Evolutionary conservation across 2,113 vertebrate genomes (phyloP).

Genomic region (Hippoglossus stenolepis): DNA sequence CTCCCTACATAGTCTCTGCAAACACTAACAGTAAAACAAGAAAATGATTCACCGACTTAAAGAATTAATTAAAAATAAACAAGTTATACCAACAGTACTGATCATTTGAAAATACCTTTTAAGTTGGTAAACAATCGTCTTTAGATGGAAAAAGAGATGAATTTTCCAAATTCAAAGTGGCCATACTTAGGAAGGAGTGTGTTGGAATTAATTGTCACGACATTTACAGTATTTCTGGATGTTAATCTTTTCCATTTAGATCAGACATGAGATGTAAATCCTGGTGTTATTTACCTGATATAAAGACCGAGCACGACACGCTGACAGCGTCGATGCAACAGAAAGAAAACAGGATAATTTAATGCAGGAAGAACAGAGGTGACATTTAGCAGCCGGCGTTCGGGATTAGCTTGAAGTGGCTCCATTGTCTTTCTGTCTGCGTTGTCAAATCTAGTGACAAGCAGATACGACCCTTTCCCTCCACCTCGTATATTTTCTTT

Average conservation of each 20-base stretch:
- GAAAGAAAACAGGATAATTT: constrained; percentile 15
- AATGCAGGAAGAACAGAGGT: constrained; percentile 32
- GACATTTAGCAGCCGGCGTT: constrained; percentile 52
- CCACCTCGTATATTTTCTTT: constrained; percentile 29
- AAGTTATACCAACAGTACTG: background rate
- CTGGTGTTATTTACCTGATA: constrained; percentile 4
- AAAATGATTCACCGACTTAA: background rate
- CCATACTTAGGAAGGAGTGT: constrained; percentile 2
- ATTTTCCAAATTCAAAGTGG: background rate
- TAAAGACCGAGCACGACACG: constrained; percentile 8
- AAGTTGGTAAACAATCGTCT: no score
- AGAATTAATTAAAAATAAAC: background rate
- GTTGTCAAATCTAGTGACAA: constrained; percentile 40
- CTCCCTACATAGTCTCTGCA: constrained; percentile 7
- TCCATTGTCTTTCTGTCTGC: constrained; percentile 49
- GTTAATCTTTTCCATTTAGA: constrained; percentile 21
- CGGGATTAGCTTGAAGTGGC: constrained; percentile 35
- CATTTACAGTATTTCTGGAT: constrained; percentile 1
- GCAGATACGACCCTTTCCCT: constrained; percentile 28
- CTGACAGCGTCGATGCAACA: constrained; percentile 18
- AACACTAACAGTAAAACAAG: constrained; percentile 14
- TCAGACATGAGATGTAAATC: constrained; percentile 25
- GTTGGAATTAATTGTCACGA: constrained; percentile 3
- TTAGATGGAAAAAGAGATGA: background rate
- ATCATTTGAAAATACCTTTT: no score